A percentile compares a stretch with the other conserved stretches of the same genome.
Conservation (phyloP, 53 echinoderm and acorn worm genomes). For the Mesocentrotus franciscanus region DNA sequence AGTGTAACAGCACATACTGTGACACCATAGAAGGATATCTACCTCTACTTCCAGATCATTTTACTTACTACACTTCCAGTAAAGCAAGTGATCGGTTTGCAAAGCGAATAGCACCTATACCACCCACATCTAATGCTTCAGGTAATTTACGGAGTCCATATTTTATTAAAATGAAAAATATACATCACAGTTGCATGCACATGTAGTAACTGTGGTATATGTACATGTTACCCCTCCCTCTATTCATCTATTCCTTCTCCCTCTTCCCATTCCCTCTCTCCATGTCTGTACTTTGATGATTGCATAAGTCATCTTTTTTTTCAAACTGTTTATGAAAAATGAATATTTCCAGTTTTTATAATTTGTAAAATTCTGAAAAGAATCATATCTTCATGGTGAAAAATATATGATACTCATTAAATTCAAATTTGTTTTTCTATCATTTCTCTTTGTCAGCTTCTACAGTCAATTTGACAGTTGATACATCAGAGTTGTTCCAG, state of each 20-base stretch:
- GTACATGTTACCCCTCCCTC: no score
- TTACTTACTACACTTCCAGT: slow-evolving; percentile 73
- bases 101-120: slow-evolving; percentile 67
- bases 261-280: no score
- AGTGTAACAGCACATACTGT: slow-evolving; percentile 79
- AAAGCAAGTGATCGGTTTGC: slow-evolving; percentile 76
- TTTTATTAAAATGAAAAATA: neutral
- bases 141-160: slow-evolving; percentile 18
- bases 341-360: no score
- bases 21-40: slow-evolving; percentile 74
- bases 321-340: no score
- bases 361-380: no score
- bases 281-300: no score
- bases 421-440: neutral
- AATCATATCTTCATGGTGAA: neutral
- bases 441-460: neutral
- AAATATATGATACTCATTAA: neutral
- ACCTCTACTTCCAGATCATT: slow-evolving; percentile 32
- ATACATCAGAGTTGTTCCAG: slow-evolving; percentile 68
- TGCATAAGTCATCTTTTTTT: no score
- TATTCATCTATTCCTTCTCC: no score
- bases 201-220: no score
- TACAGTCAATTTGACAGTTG: slow-evolving; percentile 54
- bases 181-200: no score
- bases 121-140: slow-evolving; percentile 68